Evolutionary conservation across 2,797 vertebrate genomes (phyloP).

Genomic region (Hoplostethus atlanticus): DNA sequence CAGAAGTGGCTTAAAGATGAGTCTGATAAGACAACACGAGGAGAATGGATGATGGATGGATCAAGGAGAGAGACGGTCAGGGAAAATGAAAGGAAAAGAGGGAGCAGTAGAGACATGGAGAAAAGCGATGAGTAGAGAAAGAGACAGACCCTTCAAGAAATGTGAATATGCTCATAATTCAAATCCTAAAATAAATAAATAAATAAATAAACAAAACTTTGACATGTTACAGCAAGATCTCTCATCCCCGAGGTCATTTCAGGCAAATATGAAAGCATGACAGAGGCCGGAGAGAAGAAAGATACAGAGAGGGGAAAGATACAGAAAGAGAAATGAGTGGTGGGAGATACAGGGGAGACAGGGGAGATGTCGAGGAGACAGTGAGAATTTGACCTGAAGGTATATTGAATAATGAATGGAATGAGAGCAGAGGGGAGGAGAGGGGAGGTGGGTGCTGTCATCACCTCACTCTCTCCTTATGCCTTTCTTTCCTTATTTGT

Average conservation of each 20-base stretch:
- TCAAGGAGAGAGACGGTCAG: no score
- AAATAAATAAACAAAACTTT: constrained; percentile 43
- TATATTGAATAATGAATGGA: constrained; percentile 77
- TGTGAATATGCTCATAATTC: constrained; percentile 46
- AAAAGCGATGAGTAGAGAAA: no score
- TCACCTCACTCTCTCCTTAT: constrained; percentile 30
- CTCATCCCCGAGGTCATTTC: constrained; percentile 56
- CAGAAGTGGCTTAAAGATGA: no score
- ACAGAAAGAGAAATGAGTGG: constrained; percentile 20
- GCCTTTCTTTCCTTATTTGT: constrained; percentile 5
- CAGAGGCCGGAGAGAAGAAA: constrained; percentile 44
- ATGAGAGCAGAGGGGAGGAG: constrained; percentile 37
- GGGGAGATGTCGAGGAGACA: constrained; percentile 64
- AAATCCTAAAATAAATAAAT: constrained; percentile 2
- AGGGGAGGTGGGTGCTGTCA: constrained; percentile 34
- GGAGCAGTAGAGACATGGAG: no score
- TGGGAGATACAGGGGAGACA: constrained; percentile 42
- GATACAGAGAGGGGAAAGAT: constrained; percentile 1
- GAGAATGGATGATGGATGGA: no score
- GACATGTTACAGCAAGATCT: constrained; percentile 56
- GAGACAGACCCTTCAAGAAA: background rate
- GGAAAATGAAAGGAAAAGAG: no score
- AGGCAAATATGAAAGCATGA: constrained; percentile 58
- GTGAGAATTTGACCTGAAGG: constrained; percentile 75
- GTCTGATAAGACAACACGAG: no score